Base-by-base conservation (phyloP, 2,797 vertebrate genomes). In the Anguilla megastoma region DNA sequence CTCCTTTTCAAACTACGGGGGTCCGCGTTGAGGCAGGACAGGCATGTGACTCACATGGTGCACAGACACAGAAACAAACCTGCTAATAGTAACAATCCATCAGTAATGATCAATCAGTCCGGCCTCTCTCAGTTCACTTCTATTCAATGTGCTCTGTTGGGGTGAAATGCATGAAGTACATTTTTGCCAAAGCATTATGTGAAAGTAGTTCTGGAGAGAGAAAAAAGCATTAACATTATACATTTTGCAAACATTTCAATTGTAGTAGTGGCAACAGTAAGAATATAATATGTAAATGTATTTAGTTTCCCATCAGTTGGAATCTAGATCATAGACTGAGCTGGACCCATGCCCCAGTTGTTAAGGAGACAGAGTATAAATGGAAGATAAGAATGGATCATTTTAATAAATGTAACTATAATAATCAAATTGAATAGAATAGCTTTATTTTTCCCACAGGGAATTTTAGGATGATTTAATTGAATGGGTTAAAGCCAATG, bases 311-410 rank as follows among this genome's bases (percentile, higher is more conserved):
- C 10, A 9, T 52, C 50, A 7, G 10, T 10, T 52, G 50, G 1
- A 16, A 21, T n/a, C 3, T 2, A 66, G 21, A 18, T 66, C 24
- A 4, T 18, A 21, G 56, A 45, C 4, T 86, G 3, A 66, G 7
- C 14, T 0, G 85, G 82, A 87, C 69, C 84, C 79, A 85, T 74
- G 90, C 1, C 36, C 2, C 0, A 48, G 86, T 30, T 82, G 0
- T 84, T 71, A 90, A 90, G 88, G 89, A 88, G 21, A 66, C 63
- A 66, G 63, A 66, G 63, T 24, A 21, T 24, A 80, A 87, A 27
- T 30, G 24, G 85, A 60, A 60, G 56, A 18, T 60, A 12, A 16
- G 56, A 52, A 52, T 60, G 18, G 18, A 21, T 60, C 10, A 60
- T 60, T 9, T 21, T 2, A 60, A 60, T 60, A 60, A 60, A 12